A percentile compares a stretch with the other conserved stretches of the same genome.
These are phyloP conservation scores for Heliothis peltigera DNA, from an alignment of 2,888 invertebrate genomes.

Conservation along the genomic window DNA sequence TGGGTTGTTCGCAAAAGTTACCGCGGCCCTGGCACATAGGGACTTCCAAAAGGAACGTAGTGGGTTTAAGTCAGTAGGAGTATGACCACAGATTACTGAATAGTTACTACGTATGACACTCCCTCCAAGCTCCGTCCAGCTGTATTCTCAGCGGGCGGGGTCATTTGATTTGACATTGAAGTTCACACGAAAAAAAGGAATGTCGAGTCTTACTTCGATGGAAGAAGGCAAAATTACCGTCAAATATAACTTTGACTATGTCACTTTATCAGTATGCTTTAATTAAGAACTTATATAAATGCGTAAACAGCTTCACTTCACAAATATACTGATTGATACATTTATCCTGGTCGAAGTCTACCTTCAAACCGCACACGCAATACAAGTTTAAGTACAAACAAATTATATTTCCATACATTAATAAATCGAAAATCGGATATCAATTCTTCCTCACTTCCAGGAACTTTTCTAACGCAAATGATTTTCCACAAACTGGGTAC, in stretches of 20 bases:
- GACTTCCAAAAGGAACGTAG: too few species aligned
- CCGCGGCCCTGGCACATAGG: too few species aligned
- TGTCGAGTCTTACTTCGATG: too few species aligned
- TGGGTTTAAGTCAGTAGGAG: too few species aligned
- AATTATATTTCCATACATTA: slow-evolving; percentile 17
- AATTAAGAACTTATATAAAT: not conserved
- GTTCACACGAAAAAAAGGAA: too few species aligned
- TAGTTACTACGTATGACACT: too few species aligned
- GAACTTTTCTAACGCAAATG: slow-evolving; percentile 49
- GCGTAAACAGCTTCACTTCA: not conserved
- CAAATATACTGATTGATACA: not conserved
- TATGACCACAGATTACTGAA: too few species aligned
- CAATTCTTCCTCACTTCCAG: slow-evolving; percentile 21
- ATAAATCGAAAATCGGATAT: slow-evolving; percentile 18
- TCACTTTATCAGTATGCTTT: not conserved
- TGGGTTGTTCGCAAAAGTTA: too few species aligned
- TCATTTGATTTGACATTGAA: too few species aligned
- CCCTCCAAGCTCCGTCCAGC: too few species aligned
- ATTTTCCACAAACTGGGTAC: slow-evolving; percentile 46
- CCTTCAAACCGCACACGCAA: slow-evolving; percentile 5
- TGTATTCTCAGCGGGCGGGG: too few species aligned
- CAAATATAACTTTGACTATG: not conserved
- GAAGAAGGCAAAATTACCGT: too few species aligned
- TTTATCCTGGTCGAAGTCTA: not conserved
- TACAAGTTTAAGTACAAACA: slow-evolving; percentile 21